phyloP scores from a whole-genome alignment of 2,797 vertebrate species.

The Epinephelus awoara region DNA sequence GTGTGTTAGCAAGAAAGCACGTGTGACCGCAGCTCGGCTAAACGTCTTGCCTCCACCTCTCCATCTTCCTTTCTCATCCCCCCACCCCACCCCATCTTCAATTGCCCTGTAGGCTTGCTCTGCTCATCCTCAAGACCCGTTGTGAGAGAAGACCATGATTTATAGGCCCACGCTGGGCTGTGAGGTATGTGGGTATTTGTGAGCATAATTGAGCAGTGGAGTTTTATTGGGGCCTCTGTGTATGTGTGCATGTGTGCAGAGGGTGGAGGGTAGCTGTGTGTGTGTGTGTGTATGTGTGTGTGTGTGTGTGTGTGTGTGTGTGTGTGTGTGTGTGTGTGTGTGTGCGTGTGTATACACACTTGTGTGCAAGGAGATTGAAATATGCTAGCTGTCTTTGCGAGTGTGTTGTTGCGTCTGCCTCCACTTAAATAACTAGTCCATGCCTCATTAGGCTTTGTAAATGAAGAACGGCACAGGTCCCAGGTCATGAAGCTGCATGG shows the following conservation, averaged over 20 bases:
- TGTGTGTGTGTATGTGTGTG: slow-evolving; percentile 41
- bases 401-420: slow-evolving; percentile 36
- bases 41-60: slow-evolving; percentile 53
- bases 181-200: slow-evolving; percentile 79
- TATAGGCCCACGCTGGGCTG: slow-evolving; percentile 65
- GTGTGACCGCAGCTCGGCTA: slow-evolving; percentile 33
- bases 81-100: slow-evolving; percentile 25
- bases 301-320: slow-evolving; percentile 27
- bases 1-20: slow-evolving; percentile 69
- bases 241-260: slow-evolving; percentile 32
- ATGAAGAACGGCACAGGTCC: slow-evolving; percentile 53
- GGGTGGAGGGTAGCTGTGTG: slow-evolving; percentile 10
- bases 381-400: slow-evolving; percentile 37
- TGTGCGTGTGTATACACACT: slow-evolving; percentile 16
- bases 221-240: slow-evolving; percentile 65
- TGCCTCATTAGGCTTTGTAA: slow-evolving; percentile 75
- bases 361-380: slow-evolving; percentile 20
- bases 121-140: slow-evolving; percentile 67
- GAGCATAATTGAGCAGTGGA: slow-evolving; percentile 74
- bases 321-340: slow-evolving; percentile 7
- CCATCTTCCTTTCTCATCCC: slow-evolving; percentile 37
- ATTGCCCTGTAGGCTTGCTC: slow-evolving; percentile 66
- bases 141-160: slow-evolving; percentile 78
- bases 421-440: slow-evolving; percentile 57
- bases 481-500: slow-evolving; percentile 45